Base-by-base conservation (phyloP, 2,888 invertebrate genomes). In the Ormyrus thymus region DNA sequence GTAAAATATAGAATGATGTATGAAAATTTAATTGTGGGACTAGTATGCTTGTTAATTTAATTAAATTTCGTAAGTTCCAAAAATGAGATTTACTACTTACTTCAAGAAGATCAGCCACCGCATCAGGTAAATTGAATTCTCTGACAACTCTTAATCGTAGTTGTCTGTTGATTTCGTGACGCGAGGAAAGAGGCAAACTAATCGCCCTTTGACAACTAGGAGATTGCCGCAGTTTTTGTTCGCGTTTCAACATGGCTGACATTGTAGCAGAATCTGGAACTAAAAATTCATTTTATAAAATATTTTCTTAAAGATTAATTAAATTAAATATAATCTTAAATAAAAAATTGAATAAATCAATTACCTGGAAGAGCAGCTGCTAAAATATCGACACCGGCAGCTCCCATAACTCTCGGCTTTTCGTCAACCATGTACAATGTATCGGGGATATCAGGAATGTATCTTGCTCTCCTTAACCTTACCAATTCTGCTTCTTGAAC, bases 101-200 rank as follows among this genome's bases (percentile, higher is more conserved):
- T 82, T 95, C 95, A 72, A 96, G 91, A 84, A 96, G 92, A 89
- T 96, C 95, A 7, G 96, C 95, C 11, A 96, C 95, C 10, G 94
- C 93, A 90, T 98, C 98, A 0, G 98, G 98, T 80, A 98, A 92
- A 86, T 97, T 97, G 91, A 97, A 96, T 91, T 98, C 98, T 65
- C 98, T 93, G 11, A 98, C 97, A 1, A 97, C 97, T 7, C 98
- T 93, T 85, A 98, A 90, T 77, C 97, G 94, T 13, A 91, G 90
- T 89, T 95, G 95, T 82, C 94, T 92, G 85, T 94, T 94, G 81
- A 97, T 95, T 87, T 96, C 95, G 83, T 94, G 93, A 72, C 95
- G 93, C 82, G 96, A 95, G 7, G 95, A 94, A 81, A 96, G 92
- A 80, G 95, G 94, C 89, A 95, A 91, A 82, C 93, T 92, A 81